Evolutionary conservation across 2,888 invertebrate species (phyloP).

Genomic region (Cataglyphis rosenhaueri): DNA sequence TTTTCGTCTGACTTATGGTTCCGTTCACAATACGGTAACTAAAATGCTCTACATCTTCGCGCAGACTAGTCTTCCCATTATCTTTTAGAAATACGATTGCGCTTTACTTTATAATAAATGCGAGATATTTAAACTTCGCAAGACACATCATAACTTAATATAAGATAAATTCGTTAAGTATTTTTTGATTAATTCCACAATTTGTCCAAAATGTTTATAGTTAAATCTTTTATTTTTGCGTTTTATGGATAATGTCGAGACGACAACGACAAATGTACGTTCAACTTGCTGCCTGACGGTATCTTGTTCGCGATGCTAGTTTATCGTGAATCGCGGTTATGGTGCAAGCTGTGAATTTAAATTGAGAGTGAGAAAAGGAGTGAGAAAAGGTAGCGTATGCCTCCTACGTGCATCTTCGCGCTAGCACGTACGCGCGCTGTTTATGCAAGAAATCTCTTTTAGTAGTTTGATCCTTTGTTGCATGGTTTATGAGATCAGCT

Average conservation of each 20-base stretch:
- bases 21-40: conserved; percentile 39
- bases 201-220: not conserved
- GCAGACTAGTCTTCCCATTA: not conserved
- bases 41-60: conserved; percentile 10
- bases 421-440: conserved; percentile 30
- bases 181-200: not conserved
- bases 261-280: not conserved
- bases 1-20: conserved; percentile 45
- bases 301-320: conserved; percentile 9
- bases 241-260: conserved; percentile 35
- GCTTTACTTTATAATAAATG: not conserved
- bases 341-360: conserved; percentile 48
- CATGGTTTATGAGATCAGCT: conserved; percentile 23
- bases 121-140: not conserved
- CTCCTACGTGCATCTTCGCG: conserved; percentile 26
- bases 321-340: conserved; percentile 41
- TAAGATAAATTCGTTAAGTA: not conserved
- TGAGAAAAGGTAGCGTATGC: conserved; percentile 3
- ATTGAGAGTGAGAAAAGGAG: conserved; percentile 47
- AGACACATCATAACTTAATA: not conserved
- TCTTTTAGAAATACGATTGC: not conserved
- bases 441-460: conserved; percentile 46
- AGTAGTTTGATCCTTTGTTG: conserved; percentile 39
- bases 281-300: not conserved
- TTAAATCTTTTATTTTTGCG: conserved; percentile 19